These are phyloP conservation scores for Chymomyza costata DNA, from an alignment of 1,140 invertebrate genomes.

Conservation along the genomic window DNA sequence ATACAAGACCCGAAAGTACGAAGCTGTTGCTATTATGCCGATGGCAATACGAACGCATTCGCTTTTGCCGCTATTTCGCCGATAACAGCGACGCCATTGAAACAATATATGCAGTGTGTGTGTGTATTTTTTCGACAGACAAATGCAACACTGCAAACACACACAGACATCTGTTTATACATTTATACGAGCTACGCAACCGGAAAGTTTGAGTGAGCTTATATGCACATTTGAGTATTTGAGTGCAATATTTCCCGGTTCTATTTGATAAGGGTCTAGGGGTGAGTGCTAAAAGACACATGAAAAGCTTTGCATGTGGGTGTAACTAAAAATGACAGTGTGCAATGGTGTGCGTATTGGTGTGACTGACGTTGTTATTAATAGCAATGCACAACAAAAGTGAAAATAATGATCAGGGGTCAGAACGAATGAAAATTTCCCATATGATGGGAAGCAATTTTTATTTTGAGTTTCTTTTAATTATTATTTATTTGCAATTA, in stretches of 20 bases:
- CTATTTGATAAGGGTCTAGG: no score
- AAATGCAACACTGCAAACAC: conserved; percentile 47
- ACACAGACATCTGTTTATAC: background rate
- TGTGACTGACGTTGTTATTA: conserved; percentile 31
- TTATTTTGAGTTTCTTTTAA: background rate
- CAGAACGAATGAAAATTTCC: background rate
- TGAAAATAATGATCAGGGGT: background rate
- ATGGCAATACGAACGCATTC: conserved; percentile 7
- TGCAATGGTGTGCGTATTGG: conserved; percentile 3
- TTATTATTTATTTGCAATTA: no score
- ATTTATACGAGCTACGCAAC: background rate
- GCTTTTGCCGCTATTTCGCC: conserved; percentile 31
- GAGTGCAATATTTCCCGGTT: conserved; percentile 26
- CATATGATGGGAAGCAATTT: background rate
- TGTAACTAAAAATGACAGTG: conserved; percentile 1
- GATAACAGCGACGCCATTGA: conserved; percentile 36
- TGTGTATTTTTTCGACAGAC: conserved; percentile 7
- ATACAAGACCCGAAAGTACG: background rate
- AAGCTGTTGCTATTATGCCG: background rate
- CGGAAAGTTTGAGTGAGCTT: background rate
- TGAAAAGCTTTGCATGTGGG: conserved; percentile 27
- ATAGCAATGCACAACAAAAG: conserved; percentile 11
- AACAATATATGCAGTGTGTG: no score
- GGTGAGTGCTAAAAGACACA: conserved; percentile 23
- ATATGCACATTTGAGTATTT: conserved; percentile 2